These are phyloP conservation scores for Parnassius orleans DNA, from an alignment of 2,888 invertebrate genomes.

Conservation along the genomic window DNA sequence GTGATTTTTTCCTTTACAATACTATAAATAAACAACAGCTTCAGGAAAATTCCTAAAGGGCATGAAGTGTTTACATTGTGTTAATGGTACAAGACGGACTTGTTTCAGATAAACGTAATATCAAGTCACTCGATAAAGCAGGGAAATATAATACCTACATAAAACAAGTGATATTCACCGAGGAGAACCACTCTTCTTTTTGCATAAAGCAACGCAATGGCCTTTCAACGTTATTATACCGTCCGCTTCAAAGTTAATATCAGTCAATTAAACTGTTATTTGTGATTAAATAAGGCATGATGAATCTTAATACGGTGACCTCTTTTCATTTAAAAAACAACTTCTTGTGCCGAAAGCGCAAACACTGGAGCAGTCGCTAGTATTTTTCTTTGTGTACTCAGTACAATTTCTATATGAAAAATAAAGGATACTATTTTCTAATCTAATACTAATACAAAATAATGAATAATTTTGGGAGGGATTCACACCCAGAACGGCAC, in stretches of 20 bases:
- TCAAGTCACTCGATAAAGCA: constrained; percentile 6
- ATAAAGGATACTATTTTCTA: too few species aligned
- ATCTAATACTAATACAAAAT: too few species aligned
- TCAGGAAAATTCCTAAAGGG: constrained; percentile 10
- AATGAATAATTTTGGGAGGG: too few species aligned
- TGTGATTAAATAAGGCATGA: not conserved
- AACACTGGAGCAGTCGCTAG: too few species aligned
- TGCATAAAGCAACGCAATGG: constrained; percentile 28
- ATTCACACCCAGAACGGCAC: too few species aligned
- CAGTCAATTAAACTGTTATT: constrained; percentile 1
- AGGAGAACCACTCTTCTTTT: constrained; percentile 67
- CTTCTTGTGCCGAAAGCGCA: too few species aligned
- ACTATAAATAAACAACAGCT: not conserved
- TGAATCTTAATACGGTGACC: too few species aligned
- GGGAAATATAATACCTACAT: constrained; percentile 36
- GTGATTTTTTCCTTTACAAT: not conserved
- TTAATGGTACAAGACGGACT: constrained; percentile 3
- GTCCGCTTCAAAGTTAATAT: constrained; percentile 1
- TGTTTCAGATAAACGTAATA: constrained; percentile 11
- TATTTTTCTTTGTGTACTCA: too few species aligned
- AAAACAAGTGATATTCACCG: constrained; percentile 61
- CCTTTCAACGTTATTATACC: constrained; percentile 14
- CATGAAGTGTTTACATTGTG: constrained; percentile 9
- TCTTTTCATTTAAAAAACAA: too few species aligned
- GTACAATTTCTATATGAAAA: too few species aligned